A percentile compares a stretch with the other conserved stretches of the same genome.
These are phyloP conservation scores for Hydroisotoma schaefferi DNA, from an alignment of 2,888 invertebrate species.

Conservation along the genomic window DNA sequence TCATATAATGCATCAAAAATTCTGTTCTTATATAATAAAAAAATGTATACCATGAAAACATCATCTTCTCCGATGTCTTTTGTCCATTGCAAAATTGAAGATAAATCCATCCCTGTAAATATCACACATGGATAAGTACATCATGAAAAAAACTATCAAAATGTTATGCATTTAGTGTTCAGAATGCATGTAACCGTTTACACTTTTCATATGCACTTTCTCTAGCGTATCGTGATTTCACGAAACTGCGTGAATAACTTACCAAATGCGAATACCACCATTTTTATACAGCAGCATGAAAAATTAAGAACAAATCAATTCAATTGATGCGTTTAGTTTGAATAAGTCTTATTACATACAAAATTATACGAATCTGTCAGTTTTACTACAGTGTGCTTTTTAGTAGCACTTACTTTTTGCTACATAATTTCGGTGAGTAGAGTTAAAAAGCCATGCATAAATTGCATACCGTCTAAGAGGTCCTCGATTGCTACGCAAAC, in stretches of 20 bases:
- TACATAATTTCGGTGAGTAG: not conserved
- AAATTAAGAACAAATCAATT: too few species aligned
- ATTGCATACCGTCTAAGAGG: slow-evolving; percentile 75
- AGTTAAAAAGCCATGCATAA: not conserved
- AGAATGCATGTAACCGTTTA: not conserved
- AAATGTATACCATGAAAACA: slow-evolving; percentile 79
- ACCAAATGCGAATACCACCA: too few species aligned
- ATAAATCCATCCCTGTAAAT: not conserved
- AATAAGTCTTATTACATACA: too few species aligned
- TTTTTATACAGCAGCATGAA: too few species aligned
- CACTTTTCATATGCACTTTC: not conserved
- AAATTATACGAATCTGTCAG: too few species aligned
- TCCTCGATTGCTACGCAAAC: slow-evolving; percentile 85
- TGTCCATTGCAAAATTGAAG: slow-evolving; percentile 45
- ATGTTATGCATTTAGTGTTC: not conserved
- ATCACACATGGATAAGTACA: not conserved
- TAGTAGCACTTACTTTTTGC: not conserved
- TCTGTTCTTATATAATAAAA: not conserved
- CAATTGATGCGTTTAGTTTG: too few species aligned
- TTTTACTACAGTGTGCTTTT: too few species aligned
- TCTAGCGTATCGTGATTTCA: too few species aligned
- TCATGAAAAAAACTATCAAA: too few species aligned
- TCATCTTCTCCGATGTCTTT: slow-evolving; percentile 86
- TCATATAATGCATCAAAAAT: not conserved
- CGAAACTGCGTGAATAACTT: too few species aligned